Evolutionary conservation across 2,888 invertebrate genomes (phyloP).

Genomic region (Argyresthia goedartella): DNA sequence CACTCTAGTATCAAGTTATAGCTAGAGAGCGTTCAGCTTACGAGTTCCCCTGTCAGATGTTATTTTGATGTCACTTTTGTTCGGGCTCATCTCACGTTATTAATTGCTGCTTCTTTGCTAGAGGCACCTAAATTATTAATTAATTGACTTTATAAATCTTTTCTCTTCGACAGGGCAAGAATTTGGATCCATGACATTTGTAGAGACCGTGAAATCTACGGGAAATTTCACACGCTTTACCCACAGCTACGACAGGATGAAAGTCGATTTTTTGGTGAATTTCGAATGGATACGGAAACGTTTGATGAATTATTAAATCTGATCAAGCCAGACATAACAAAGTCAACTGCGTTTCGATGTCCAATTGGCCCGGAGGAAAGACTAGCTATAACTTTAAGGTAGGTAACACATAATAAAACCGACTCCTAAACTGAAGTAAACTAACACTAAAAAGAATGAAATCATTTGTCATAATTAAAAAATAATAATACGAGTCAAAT

Average conservation of each 20-base stretch:
- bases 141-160: too few relatives aligned
- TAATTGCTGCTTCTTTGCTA: too few relatives aligned
- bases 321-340: slow-evolving; percentile 9
- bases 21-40: too few relatives aligned
- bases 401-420: neutral
- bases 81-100: too few relatives aligned
- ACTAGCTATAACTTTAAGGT: slow-evolving; percentile 10
- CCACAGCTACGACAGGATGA: too few relatives aligned
- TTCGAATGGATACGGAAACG: too few relatives aligned
- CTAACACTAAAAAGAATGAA: neutral
- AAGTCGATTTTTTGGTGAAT: too few relatives aligned
- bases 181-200: slow-evolving; percentile 8
- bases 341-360: slow-evolving; percentile 11
- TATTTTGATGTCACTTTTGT: too few relatives aligned
- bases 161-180: slow-evolving; percentile 4
- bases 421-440: neutral
- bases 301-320: slow-evolving; percentile 6
- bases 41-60: too few relatives aligned
- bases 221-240: slow-evolving; percentile 7
- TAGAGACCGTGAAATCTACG: slow-evolving; percentile 8
- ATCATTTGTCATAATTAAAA: neutral
- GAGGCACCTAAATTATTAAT: too few relatives aligned
- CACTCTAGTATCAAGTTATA: too few relatives aligned
- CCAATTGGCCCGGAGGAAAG: slow-evolving; percentile 12
- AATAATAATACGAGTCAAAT: neutral